Percentiles rank a stretch among this genome's conserved stretches.
Evolutionary conservation across 2,797 vertebrate species (phyloP).

Genomic region (Sebastes hopkinsi): DNA sequence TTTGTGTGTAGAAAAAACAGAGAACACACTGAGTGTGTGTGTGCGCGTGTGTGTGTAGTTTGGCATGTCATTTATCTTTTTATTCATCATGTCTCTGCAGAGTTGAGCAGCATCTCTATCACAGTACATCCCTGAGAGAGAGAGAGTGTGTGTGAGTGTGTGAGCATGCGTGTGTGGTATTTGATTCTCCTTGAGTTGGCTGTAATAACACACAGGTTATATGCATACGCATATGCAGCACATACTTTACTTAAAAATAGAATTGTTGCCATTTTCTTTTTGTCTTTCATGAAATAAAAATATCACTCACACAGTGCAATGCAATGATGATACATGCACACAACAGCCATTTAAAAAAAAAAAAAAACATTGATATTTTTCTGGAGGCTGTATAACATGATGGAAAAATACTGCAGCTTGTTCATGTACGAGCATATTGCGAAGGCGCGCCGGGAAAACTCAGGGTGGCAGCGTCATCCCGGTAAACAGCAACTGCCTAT

Average conservation of each 20-base stretch:
- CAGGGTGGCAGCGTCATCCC: too few relatives aligned
- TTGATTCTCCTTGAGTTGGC: neutral
- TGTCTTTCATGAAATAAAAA: neutral
- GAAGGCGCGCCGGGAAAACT: too few relatives aligned
- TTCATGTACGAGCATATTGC: too few relatives aligned
- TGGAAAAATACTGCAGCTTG: too few relatives aligned
- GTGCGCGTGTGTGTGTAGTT: too few relatives aligned
- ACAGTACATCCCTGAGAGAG: too few relatives aligned
- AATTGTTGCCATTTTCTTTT: neutral
- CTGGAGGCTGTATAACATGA: too few relatives aligned
- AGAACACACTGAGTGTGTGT: neutral
- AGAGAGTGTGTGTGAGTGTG: neutral
- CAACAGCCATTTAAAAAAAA: neutral
- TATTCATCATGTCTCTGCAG: conserved; percentile 6
- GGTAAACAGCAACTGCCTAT: too few relatives aligned
- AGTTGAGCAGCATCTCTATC: neutral
- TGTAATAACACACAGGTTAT: neutral
- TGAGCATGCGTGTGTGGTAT: neutral
- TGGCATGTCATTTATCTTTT: neutral
- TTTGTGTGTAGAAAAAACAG: conserved; percentile 13
- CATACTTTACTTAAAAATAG: too few relatives aligned
- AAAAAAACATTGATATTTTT: too few relatives aligned
- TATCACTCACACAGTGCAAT: neutral
- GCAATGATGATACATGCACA: neutral
- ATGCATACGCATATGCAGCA: too few relatives aligned